These are phyloP conservation scores for Albula glossodonta DNA, from an alignment of 2,113 vertebrate genomes.

Conservation along the genomic window DNA sequence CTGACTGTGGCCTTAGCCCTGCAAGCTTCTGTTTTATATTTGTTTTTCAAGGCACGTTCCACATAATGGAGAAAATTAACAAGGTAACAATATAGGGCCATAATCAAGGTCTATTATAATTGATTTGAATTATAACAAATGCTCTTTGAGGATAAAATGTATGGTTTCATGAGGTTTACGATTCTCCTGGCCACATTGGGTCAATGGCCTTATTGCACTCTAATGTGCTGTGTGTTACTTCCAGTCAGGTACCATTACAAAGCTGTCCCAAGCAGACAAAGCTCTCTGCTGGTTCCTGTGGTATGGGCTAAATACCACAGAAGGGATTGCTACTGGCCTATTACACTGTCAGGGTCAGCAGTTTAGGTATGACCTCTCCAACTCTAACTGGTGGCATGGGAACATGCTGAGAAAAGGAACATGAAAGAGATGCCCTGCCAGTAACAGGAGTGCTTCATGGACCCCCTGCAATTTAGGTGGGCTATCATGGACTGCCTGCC, in stretches of 20 bases:
- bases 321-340: background rate
- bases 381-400: background rate
- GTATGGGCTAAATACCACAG: background rate
- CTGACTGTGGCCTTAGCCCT: no score
- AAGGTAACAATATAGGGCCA: no score
- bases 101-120: no score
- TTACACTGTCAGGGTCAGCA: background rate
- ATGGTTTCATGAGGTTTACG: background rate
- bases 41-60: no score
- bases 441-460: no score
- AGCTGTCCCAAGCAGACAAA: background rate
- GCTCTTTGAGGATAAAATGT: background rate
- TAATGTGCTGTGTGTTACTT: background rate
- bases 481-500: no score
- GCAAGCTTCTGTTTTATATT: no score
- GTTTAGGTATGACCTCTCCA: background rate
- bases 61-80: no score
- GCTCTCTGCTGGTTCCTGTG: background rate
- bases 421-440: no score
- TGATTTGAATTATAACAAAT: background rate
- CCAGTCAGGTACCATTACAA: background rate
- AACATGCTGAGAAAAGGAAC: background rate
- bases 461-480: no score
- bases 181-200: background rate
- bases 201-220: background rate